A percentile compares a stretch with the other conserved stretches of the same genome.
phyloP scores from a whole-genome alignment of 2,113 vertebrate species.

The Beaufortia kweichowensis region DNA sequence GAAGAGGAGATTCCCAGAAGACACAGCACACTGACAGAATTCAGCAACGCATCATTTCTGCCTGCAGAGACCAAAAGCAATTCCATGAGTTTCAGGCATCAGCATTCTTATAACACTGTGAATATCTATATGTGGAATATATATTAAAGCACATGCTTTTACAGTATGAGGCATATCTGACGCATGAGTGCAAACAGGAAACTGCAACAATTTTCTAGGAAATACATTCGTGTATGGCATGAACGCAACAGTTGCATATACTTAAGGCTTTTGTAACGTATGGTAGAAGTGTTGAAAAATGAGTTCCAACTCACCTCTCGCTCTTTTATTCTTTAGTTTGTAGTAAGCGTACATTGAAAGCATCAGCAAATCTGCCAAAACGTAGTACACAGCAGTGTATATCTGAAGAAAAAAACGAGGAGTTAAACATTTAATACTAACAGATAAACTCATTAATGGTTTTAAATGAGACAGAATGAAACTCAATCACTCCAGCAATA shows the following conservation, averaged over 20 bases:
- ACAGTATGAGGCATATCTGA: neutral
- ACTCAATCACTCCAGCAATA: neutral
- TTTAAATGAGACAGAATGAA: too few species aligned
- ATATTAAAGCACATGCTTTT: neutral
- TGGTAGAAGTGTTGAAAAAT: neutral
- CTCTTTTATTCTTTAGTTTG: conserved; percentile 74
- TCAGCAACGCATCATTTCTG: conserved; percentile 63
- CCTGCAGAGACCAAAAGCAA: conserved; percentile 29
- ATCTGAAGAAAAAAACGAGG: conserved; percentile 65
- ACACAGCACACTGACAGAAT: conserved; percentile 69
- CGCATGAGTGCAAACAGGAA: neutral
- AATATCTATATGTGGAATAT: too few species aligned
- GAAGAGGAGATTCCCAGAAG: conserved; percentile 65
- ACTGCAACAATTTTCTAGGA: neutral
- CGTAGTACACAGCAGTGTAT: conserved; percentile 92
- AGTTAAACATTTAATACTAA: neutral
- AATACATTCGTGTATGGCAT: neutral
- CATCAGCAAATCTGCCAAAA: conserved; percentile 86
- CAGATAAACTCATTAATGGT: conserved; percentile 9
- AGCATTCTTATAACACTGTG: conserved; percentile 23
- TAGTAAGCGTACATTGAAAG: conserved; percentile 84
- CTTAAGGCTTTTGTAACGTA: neutral
- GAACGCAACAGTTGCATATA: neutral
- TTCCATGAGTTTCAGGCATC: neutral
- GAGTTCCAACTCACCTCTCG: conserved; percentile 39